Percentiles rank a stretch among this genome's conserved stretches.
Conservation (phyloP, 2,113 vertebrate genomes). For the Cavia aperea region DNA sequence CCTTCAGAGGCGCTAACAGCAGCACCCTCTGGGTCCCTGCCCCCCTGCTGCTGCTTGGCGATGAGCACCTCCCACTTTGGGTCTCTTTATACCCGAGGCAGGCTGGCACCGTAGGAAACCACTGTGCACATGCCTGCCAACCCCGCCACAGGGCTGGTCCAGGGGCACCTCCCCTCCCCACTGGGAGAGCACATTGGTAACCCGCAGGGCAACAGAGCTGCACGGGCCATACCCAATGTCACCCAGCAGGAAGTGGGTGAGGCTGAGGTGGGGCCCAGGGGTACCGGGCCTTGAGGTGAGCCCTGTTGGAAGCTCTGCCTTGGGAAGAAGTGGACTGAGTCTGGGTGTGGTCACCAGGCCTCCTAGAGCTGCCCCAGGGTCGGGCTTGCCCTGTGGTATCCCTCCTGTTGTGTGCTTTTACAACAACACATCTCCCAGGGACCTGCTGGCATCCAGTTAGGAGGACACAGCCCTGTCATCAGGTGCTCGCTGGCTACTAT, state of each 20-base stretch:
- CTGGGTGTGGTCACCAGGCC: not conserved
- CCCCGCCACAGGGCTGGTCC: not conserved
- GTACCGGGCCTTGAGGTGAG: not conserved
- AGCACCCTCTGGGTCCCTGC: not conserved
- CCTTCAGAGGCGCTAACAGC: not conserved
- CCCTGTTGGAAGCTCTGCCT: not conserved
- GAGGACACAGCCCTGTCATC: not conserved
- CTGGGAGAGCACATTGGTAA: not conserved
- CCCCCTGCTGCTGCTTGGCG: fast-evolving
- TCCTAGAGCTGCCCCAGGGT: not conserved
- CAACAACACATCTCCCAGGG: not conserved
- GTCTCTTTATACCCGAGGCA: not conserved
- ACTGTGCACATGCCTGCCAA: not conserved
- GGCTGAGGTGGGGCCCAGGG: not conserved
- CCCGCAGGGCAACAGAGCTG: not conserved
- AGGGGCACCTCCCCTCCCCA: fast-evolving
- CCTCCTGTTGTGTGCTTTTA: not conserved
- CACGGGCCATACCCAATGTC: not conserved
- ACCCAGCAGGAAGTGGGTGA: not conserved
- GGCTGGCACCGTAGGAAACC: not conserved
- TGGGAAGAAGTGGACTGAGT: not conserved
- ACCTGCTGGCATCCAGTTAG: not conserved
- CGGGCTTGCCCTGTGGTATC: not conserved
- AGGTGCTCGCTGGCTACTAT: not conserved
- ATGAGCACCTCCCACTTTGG: not conserved